Evolutionary conservation across 2,113 vertebrate genomes (phyloP).

Genomic region (Bubalus kerabau): DNA sequence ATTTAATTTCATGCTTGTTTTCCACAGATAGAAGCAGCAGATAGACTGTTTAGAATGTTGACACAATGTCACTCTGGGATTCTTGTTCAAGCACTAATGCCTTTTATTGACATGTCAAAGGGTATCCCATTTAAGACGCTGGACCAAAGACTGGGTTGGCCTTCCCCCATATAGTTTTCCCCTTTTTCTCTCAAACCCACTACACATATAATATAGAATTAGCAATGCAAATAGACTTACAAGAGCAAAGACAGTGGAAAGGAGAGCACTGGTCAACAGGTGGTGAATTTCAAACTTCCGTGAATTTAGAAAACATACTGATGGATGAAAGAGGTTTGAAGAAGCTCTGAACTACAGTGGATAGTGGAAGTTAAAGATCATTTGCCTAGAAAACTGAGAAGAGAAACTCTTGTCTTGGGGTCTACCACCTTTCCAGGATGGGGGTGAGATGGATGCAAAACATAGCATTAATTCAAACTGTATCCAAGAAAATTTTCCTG

Average conservation of each 20-base stretch:
- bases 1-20: not conserved
- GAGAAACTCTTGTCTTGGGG: not conserved
- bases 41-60: not conserved
- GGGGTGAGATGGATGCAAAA: not conserved
- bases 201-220: not conserved
- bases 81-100: not conserved
- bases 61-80: not conserved
- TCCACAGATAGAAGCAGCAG: not conserved
- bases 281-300: not conserved
- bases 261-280: not conserved
- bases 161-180: fast-evolving
- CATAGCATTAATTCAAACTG: not conserved
- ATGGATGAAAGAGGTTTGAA: not conserved
- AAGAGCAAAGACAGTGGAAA: not conserved
- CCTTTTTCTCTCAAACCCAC: not conserved
- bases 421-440: not conserved
- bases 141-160: not conserved
- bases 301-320: not conserved
- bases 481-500: not conserved
- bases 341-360: not conserved
- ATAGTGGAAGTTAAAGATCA: not conserved
- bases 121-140: not conserved
- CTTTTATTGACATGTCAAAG: not conserved
- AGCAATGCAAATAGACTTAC: not conserved
- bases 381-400: not conserved